Conservation (phyloP, 2,797 vertebrate genomes). For the Clarias fuscus region DNA sequence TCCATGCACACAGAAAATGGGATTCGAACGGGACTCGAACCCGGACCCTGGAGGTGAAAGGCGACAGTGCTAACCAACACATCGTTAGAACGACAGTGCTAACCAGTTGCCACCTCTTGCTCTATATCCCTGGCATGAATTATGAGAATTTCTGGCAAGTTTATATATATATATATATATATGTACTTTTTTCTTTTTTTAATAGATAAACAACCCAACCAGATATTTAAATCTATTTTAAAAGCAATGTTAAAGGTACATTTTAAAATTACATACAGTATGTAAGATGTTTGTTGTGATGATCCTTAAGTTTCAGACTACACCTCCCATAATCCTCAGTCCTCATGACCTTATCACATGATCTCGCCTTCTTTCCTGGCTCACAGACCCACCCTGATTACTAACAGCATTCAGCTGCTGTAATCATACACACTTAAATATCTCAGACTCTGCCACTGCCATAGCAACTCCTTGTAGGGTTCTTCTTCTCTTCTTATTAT, state of each 20-base stretch:
- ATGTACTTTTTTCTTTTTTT: neutral
- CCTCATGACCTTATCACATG: neutral
- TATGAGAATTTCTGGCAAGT: too few species aligned
- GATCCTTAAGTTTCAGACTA: neutral
- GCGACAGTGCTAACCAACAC: too few species aligned
- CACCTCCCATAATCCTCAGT: constrained; percentile 17
- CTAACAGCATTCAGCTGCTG: neutral
- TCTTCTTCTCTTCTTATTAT: neutral
- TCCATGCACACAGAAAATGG: too few species aligned
- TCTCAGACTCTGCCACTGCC: neutral
- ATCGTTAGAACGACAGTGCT: too few species aligned
- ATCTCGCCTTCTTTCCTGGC: neutral
- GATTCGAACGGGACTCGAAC: too few species aligned
- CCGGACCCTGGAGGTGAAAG: too few species aligned
- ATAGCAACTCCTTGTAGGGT: too few species aligned
- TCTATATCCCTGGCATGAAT: too few species aligned
- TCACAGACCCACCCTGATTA: neutral
- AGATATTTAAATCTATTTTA: neutral
- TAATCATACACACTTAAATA: neutral
- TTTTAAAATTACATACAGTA: neutral
- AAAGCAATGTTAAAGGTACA: neutral
- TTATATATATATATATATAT: too few species aligned
- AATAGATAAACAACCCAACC: neutral
- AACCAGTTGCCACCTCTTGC: too few species aligned
- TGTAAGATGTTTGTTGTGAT: neutral